A percentile compares a stretch with the other conserved stretches of the same genome.
These are phyloP conservation scores for Xanthostigma xanthostigma DNA, from an alignment of 2,888 invertebrate species.

Conservation along the genomic window DNA sequence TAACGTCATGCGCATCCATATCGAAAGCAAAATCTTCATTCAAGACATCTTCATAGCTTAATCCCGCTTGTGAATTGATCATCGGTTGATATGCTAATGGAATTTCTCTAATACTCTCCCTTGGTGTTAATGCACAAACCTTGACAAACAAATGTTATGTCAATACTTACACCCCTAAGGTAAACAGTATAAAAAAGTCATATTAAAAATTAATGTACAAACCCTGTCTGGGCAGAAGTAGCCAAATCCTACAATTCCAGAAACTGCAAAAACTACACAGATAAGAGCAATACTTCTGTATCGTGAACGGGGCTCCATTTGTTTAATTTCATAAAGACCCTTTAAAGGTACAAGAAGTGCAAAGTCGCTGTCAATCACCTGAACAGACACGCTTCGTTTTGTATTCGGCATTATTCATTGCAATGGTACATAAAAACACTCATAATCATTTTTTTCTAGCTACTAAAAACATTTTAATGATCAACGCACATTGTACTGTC, in stretches of 20 bases:
- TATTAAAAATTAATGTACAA: constrained; percentile 24
- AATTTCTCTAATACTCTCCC: constrained; percentile 32
- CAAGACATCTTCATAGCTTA: constrained; percentile 75
- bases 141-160: constrained; percentile 18
- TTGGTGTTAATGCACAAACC: constrained; percentile 59
- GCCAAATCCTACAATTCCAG: constrained; percentile 78
- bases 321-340: constrained; percentile 66
- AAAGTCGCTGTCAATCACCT: constrained; percentile 68
- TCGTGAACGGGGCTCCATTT: constrained; percentile 70
- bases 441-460: constrained; percentile 1
- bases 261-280: constrained; percentile 67
- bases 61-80: constrained; percentile 48
- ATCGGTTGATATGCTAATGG: constrained; percentile 24
- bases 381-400: constrained; percentile 52
- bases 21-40: constrained; percentile 81
- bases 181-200: neutral
- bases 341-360: constrained; percentile 54
- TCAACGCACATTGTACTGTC: no score
- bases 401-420: constrained; percentile 29
- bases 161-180: no score
- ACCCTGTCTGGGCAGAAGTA: constrained; percentile 83
- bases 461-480: no score
- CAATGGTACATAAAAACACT: neutral
- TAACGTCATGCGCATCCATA: constrained; percentile 87
- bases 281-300: constrained; percentile 66